Conservation (phyloP, 2,797 vertebrate genomes). For the Acipenser oxyrinchus region DNA sequence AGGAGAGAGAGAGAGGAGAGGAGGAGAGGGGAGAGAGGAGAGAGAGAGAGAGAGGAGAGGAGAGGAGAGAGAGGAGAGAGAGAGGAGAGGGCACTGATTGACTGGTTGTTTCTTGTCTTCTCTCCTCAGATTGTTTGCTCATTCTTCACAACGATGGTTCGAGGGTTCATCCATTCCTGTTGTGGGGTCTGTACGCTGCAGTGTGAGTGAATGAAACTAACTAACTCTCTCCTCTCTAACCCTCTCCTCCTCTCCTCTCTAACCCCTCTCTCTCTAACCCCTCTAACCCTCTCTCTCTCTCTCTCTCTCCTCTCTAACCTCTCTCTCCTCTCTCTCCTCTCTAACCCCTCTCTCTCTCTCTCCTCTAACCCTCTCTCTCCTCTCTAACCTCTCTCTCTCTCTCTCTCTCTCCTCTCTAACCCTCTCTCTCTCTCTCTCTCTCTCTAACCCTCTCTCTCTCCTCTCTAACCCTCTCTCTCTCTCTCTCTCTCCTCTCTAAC, state of each 20-base stretch:
- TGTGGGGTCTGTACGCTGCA: conserved; percentile 84
- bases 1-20: too few species aligned
- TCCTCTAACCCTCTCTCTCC: too few species aligned
- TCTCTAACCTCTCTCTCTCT: conserved; percentile 27
- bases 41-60: too few species aligned
- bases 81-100: neutral
- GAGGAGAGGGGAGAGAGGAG: too few species aligned
- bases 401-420: too few species aligned
- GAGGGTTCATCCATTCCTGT: conserved; percentile 88
- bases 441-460: conserved; percentile 60
- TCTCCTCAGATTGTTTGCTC: conserved; percentile 66
- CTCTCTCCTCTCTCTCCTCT: too few species aligned
- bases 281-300: conserved; percentile 3
- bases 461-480: conserved; percentile 80
- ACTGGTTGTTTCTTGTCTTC: neutral
- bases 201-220: conserved; percentile 64
- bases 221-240: conserved; percentile 38
- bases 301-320: conserved; percentile 37
- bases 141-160: conserved; percentile 80
- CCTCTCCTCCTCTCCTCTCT: too few species aligned
- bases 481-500: conserved; percentile 53
- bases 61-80: too few species aligned
- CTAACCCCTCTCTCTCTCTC: too few species aligned
- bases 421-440: neutral
- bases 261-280: neutral